Base-by-base conservation (phyloP, 2,888 invertebrate genomes). In the Alviniconcha strummeri region DNA sequence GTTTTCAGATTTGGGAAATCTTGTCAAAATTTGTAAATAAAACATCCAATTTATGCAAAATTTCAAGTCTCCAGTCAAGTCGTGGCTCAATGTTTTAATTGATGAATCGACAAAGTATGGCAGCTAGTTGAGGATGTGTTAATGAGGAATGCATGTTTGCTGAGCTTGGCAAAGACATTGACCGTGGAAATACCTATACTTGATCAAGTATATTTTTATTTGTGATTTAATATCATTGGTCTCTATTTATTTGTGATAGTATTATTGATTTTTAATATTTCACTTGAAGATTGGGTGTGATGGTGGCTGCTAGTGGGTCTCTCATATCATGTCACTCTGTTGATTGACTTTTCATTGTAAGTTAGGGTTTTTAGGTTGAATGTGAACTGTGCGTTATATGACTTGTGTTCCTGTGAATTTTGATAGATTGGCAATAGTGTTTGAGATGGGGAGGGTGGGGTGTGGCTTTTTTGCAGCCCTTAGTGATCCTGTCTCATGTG, bases 171-270 rank as follows among this genome's bases (percentile, higher is more conserved):
- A 57, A 64, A 57, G 57, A 54, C 64, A 64, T 57, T 64, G 78
- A 78, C 78, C 78, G 78, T 78, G 78, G 78, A 78, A 78, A 60
- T 60, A 60, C 13, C 13, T 78, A 78, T 78, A 57, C 56, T 78
- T 78, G 78, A 78, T 64, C 57, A 57, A 78, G 36, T 78, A 78
- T 78, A 78, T 78, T 78, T 78, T 78, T 80, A 80, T 80, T 80
- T 69, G 80, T 80, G 69, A 52, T 80, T 80, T 80, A 69, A n/a
- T 69, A 80, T 79, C 64, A 79, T 69, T 71, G 80, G 69, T 69
- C 80, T 80, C 67, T 82, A 82, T 82, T 77, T 82, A 77, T 82
- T 77, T 82, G 76, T 82, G 76, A 77, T 82, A 77, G 55, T 82
- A 74, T 64, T 80, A 55, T 52, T 80, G 80, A 69, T 69, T 80